These are phyloP conservation scores for Lagorchestes hirsutus DNA, from an alignment of 2,797 vertebrate species.

Conservation along the genomic window DNA sequence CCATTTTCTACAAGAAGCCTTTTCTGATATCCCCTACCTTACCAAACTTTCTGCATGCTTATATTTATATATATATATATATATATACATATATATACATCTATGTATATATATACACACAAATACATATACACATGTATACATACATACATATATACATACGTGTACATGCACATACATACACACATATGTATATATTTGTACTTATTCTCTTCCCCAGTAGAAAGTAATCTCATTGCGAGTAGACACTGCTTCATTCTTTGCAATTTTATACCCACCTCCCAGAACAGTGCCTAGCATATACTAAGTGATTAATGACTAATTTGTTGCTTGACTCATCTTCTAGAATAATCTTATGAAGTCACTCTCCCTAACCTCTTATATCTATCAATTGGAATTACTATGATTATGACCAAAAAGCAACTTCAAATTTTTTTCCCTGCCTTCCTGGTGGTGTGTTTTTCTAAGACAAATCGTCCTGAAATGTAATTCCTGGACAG, in stretches of 20 bases:
- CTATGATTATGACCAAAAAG: not conserved
- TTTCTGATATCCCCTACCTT: not conserved
- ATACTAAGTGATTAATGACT: not conserved
- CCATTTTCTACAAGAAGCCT: not conserved
- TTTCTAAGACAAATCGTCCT: constrained; percentile 26
- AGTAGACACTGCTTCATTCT: not conserved
- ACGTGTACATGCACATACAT: no score
- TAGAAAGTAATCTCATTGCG: not conserved
- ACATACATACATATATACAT: no score
- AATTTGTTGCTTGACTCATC: not conserved
- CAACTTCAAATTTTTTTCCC: not conserved
- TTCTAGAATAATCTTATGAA: not conserved
- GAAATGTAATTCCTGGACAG: not conserved
- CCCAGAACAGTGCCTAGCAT: not conserved
- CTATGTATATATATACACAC: no score
- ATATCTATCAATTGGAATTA: not conserved
- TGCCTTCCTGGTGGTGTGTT: not conserved
- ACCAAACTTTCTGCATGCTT: not conserved
- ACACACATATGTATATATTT: no score
- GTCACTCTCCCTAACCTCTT: not conserved
- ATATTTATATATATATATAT: not conserved
- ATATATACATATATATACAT: no score
- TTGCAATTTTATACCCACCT: not conserved
- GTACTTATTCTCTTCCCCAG: not conserved
- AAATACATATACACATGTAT: no score